phyloP scores from a whole-genome alignment of 1,140 invertebrate species.

The Panagrolaimus sp. region DNA sequence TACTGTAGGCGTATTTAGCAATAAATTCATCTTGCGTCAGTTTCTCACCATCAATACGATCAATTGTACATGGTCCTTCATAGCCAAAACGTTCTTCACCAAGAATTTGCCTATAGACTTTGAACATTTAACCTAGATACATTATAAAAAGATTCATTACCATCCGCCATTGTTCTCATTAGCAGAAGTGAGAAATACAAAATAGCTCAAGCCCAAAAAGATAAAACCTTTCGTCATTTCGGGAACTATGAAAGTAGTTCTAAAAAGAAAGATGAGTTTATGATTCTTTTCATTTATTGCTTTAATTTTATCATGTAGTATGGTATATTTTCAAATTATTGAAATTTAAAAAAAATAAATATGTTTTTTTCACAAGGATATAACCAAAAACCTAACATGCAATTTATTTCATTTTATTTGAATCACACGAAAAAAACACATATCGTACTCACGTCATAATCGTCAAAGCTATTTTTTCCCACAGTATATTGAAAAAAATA shows the following conservation, averaged over 20 bases:
- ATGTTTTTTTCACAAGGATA: too few species aligned
- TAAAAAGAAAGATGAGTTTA: too few species aligned
- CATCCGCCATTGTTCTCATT: slow-evolving; percentile 11
- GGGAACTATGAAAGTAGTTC: background rate
- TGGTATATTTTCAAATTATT: background rate
- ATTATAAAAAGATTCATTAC: background rate
- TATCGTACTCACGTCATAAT: too few species aligned
- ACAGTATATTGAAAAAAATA: too few species aligned
- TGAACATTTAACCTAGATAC: background rate
- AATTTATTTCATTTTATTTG: too few species aligned
- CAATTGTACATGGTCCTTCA: slow-evolving; percentile 59
- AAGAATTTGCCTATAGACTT: slow-evolving; percentile 4
- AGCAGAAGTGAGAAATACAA: background rate
- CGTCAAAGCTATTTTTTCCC: too few species aligned
- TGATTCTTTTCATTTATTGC: background rate
- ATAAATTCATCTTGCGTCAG: slow-evolving; percentile 58
- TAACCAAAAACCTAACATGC: too few species aligned
- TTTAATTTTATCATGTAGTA: background rate
- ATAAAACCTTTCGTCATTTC: background rate
- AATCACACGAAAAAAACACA: too few species aligned
- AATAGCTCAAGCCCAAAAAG: background rate
- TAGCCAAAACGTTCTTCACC: slow-evolving; percentile 17
- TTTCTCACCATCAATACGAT: slow-evolving; percentile 51
- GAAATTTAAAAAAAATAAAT: too few species aligned
- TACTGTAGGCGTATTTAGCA: slow-evolving; percentile 57